A percentile compares a stretch with the other conserved stretches of the same genome.
Evolutionary conservation across 2,113 vertebrate species (phyloP).

Genomic region (Crotalus viridis): DNA sequence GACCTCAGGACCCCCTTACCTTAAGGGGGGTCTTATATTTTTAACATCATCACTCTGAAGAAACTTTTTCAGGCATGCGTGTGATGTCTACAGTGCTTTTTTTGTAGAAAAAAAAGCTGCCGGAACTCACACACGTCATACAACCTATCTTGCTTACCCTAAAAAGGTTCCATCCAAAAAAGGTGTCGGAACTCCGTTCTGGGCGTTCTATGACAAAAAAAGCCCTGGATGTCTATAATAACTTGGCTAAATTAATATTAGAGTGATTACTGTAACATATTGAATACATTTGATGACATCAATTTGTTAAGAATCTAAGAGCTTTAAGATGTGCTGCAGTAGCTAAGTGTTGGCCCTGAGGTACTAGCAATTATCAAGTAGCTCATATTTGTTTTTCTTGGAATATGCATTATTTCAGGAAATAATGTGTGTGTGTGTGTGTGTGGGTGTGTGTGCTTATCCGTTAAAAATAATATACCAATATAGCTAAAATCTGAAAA

Average conservation of each 20-base stretch:
- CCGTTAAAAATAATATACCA: background rate
- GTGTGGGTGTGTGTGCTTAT: background rate
- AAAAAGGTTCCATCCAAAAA: too few relatives aligned
- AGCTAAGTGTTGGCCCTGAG: conserved; percentile 28
- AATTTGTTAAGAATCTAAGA: conserved; percentile 42
- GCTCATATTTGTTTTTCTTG: background rate
- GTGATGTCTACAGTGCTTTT: background rate
- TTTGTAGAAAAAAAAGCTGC: too few relatives aligned
- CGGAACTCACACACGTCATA: too few relatives aligned
- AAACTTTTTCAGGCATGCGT: conserved; percentile 4
- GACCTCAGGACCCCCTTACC: background rate
- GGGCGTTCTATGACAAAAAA: too few relatives aligned
- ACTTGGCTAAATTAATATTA: conserved; percentile 23
- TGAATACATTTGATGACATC: conserved; percentile 37
- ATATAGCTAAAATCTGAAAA: background rate
- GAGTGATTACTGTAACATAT: conserved; percentile 27
- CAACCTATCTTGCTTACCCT: too few relatives aligned
- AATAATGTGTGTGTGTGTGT: background rate
- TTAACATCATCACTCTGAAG: conserved; percentile 23
- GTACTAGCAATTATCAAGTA: conserved; percentile 25
- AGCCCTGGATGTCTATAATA: conserved; percentile 13
- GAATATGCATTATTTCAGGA: background rate
- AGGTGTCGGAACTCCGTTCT: too few relatives aligned
- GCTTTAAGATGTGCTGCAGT: conserved; percentile 17
- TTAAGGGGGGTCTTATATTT: background rate